Conservation (phyloP, 2,797 vertebrate genomes). For the Sebastes cheni region DNA sequence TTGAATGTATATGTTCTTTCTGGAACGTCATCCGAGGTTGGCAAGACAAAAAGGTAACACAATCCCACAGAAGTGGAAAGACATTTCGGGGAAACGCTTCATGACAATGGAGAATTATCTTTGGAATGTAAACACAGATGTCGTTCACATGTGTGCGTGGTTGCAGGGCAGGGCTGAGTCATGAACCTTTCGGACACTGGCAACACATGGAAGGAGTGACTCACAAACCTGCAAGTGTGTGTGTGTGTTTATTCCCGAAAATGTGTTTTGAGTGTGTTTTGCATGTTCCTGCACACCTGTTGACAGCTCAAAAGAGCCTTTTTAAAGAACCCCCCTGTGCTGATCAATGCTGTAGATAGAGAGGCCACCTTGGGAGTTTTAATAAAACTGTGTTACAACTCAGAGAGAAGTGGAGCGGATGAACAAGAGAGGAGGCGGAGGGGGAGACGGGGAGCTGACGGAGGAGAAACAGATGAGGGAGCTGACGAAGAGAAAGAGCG, state of each 20-base stretch:
- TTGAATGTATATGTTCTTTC: not conserved
- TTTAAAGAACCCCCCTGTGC: constrained; percentile 17
- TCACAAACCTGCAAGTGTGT: not conserved
- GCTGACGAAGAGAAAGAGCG: constrained; percentile 68
- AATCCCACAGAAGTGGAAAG: constrained; percentile 16
- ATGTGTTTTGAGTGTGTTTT: constrained; percentile 2
- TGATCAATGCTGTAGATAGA: constrained; percentile 69
- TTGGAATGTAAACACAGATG: constrained; percentile 67
- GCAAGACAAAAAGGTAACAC: constrained; percentile 18
- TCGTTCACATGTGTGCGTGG: constrained; percentile 11
- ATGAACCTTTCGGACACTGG: not conserved
- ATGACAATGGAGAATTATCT: constrained; percentile 27
- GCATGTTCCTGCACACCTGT: constrained; percentile 45
- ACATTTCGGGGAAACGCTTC: constrained; percentile 14
- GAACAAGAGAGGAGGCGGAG: constrained; percentile 47
- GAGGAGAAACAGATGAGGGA: constrained; percentile 55
- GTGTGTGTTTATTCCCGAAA: not conserved
- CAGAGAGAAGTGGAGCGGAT: constrained; percentile 46
- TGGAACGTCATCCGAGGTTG: not conserved
- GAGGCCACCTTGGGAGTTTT: constrained; percentile 77
- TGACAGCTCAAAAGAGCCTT: constrained; percentile 26
- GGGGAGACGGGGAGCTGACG: constrained; percentile 30
- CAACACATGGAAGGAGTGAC: not conserved
- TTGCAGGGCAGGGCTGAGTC: constrained; percentile 8
- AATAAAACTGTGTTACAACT: constrained; percentile 69